Conservation (phyloP, 1,140 invertebrate genomes). For the Cyrtorhinus lividipennis region DNA sequence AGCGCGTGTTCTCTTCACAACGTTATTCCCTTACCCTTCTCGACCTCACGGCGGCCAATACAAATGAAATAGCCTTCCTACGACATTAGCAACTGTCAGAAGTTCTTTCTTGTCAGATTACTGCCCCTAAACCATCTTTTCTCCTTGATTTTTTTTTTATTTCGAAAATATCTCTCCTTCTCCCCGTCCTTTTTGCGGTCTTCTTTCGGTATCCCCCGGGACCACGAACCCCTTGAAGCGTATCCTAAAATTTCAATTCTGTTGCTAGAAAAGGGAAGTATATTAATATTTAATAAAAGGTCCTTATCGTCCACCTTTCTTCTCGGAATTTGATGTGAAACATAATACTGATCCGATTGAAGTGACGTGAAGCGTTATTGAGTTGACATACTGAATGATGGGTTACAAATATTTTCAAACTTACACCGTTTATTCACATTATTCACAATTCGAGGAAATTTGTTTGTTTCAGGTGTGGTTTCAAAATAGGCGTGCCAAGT, state of each 20-base stretch:
- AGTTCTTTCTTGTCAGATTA: constrained; percentile 5
- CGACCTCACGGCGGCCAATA: neutral
- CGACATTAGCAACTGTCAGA: constrained; percentile 7
- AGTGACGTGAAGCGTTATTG: neutral
- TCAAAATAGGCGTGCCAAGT: constrained; percentile 85
- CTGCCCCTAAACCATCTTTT: neutral
- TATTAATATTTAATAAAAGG: constrained; percentile 5
- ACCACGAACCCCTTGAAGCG: neutral
- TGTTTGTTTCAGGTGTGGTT: constrained; percentile 71
- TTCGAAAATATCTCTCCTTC: neutral
- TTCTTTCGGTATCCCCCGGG: neutral
- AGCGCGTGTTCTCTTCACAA: too few species aligned
- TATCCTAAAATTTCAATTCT: constrained; percentile 2
- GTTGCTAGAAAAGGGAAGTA: too few species aligned
- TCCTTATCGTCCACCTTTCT: neutral
- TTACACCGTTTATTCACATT: too few species aligned
- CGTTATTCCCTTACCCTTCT: neutral
- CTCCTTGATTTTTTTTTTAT: constrained; percentile 4
- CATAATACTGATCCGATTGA: neutral
- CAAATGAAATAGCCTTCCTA: constrained; percentile 4
- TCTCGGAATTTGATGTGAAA: neutral
- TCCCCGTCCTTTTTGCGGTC: neutral
- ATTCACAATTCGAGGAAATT: too few species aligned
- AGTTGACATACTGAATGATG: too few species aligned
- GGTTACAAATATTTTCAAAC: too few species aligned